Evolutionary conservation across 2,888 invertebrate genomes (phyloP), one percentile per base, ranked within the genome.

Genomic region (Ochlodes sylvanus): DNA sequence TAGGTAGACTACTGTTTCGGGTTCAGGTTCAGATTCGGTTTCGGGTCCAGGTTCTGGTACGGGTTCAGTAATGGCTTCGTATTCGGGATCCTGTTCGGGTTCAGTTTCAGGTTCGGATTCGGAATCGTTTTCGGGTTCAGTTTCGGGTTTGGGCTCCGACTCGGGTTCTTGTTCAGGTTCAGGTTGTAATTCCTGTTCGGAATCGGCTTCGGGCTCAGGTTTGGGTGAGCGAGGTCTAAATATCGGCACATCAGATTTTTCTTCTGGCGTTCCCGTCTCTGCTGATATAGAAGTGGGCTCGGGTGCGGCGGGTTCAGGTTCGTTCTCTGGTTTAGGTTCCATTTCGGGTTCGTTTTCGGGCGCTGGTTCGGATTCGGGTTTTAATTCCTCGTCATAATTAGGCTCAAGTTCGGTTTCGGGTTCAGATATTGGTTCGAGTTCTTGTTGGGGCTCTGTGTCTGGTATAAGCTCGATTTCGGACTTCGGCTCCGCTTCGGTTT

Each of bases 21-120:
- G 42, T n/a, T 56, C 47, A 10, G 64, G 15, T 12, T 54, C 66
- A 17, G 54, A 0, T 66, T 47, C 60, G 15, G 42, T 0, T 32
- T 42, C 42, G 21, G 66, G 41, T 32, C 38, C 47, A 21, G 19
- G n/a, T 42, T 62, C 60, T 9, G n/a, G 27, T 47, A 47, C 61
- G 5, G 61, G 12, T 34, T 10, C n/a, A 6, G 17, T 1, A 50
- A 50, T 47, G 12, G 14, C 7, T 19, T 50, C 47, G 5, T 10
- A 5, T 12, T 47, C 32, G 10, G 27, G 32, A 14, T 60, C 7
- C n/a, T 3, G 17, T 34, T 34, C 56, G 7, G 63, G 17, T 10
- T 15, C 42, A 7, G 10, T 2, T n/a, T 58, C 27, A 12, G 60
- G 2, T 1, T 44, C 44, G 7, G 14, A 3, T 55, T 19, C 19